Conservation (phyloP, 2,888 invertebrate genomes). For the Heteromurus nitidus region DNA sequence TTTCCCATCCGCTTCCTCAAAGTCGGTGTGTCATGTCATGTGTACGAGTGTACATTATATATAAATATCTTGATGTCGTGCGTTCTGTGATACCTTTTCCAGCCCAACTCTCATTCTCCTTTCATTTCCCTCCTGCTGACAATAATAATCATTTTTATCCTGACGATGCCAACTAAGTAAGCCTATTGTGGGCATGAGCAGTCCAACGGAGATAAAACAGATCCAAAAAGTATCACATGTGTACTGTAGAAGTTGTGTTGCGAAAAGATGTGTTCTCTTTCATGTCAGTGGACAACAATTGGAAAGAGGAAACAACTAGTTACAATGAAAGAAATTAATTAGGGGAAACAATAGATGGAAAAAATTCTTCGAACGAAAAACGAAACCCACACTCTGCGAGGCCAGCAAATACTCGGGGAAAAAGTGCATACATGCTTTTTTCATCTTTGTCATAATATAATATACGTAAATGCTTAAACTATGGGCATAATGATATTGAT, state of each 20-base stretch:
- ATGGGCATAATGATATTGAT: background rate
- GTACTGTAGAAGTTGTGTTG: no score
- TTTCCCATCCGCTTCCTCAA: slow-evolving; percentile 1
- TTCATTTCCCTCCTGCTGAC: background rate
- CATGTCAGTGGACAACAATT: slow-evolving; percentile 7
- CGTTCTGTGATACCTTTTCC: background rate
- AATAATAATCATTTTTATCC: background rate
- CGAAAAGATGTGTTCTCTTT: background rate
- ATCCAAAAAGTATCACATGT: no score
- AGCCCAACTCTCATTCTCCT: background rate
- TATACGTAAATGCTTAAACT: background rate
- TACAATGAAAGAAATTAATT: slow-evolving; percentile 22
- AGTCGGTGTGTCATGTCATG: background rate
- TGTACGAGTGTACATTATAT: no score
- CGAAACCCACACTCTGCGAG: background rate
- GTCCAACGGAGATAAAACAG: no score
- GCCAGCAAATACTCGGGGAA: background rate
- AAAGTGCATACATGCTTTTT: background rate
- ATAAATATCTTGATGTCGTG: no score
- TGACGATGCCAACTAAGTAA: no score
- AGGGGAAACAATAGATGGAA: slow-evolving; percentile 10
- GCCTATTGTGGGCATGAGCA: no score
- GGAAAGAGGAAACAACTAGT: background rate
- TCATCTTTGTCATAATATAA: background rate
- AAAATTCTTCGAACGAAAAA: background rate